Evolutionary conservation across 2,113 vertebrate genomes (phyloP).

Genomic region (Cepphus grylle): DNA sequence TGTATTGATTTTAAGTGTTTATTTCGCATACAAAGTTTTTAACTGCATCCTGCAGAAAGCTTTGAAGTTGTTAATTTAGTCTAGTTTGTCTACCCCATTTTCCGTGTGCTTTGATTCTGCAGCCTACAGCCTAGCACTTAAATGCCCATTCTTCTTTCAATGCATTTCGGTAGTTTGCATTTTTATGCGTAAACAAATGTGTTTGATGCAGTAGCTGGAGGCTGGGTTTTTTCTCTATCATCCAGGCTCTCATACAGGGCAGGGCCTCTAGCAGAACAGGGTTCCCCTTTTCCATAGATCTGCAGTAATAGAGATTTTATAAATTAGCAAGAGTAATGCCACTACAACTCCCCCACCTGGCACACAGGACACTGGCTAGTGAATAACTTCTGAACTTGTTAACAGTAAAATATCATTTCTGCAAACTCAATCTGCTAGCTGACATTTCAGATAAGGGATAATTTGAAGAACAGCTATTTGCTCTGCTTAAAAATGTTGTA

Average conservation of each 20-base stretch:
- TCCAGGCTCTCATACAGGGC: neutral
- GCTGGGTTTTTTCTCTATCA: neutral
- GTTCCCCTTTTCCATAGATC: neutral
- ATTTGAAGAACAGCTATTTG: neutral
- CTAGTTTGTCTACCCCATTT: neutral
- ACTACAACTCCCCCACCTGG: neutral
- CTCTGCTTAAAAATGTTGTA: neutral
- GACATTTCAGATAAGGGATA: neutral
- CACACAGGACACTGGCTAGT: neutral
- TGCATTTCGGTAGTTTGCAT: neutral
- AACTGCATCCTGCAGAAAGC: neutral
- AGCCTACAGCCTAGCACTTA: neutral
- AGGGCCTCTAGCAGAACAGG: neutral
- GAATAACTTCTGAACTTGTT: neutral
- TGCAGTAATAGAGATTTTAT: neutral
- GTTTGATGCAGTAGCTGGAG: neutral
- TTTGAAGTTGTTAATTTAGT: neutral
- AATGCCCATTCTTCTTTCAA: neutral
- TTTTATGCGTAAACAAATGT: neutral
- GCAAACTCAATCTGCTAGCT: neutral
- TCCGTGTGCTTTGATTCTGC: neutral
- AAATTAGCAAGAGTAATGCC: fast-evolving
- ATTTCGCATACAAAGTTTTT: neutral
- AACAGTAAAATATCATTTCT: neutral
- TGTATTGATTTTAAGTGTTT: neutral